Percentiles rank a stretch among this genome's conserved stretches.
These are phyloP conservation scores for Punctoribates punctum DNA, from an alignment of 2,888 invertebrate genomes.

Conservation along the genomic window DNA sequence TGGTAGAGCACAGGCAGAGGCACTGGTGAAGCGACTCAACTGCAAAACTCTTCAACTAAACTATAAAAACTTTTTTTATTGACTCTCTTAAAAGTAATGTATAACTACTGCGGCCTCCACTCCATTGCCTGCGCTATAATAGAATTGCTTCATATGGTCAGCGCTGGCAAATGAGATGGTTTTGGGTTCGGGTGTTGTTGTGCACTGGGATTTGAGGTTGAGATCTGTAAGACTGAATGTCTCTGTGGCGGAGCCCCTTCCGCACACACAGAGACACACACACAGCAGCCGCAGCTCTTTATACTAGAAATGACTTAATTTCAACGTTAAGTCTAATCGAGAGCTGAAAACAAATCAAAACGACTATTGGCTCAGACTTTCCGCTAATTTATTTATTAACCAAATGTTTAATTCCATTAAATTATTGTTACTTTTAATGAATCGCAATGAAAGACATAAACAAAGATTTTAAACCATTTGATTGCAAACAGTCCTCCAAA, in stretches of 20 bases:
- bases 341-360: too few relatives aligned
- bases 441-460: too few relatives aligned
- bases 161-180: conserved; percentile 36
- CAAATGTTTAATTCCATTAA: too few relatives aligned
- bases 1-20: background rate
- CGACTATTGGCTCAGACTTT: too few relatives aligned
- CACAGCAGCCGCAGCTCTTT: too few relatives aligned
- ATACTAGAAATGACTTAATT: too few relatives aligned
- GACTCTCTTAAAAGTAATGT: conserved; percentile 17
- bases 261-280: too few relatives aligned
- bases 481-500: too few relatives aligned
- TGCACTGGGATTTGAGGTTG: conserved; percentile 35
- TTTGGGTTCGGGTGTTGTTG: conserved; percentile 17
- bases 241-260: background rate
- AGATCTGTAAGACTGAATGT: background rate
- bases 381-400: too few relatives aligned
- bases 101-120: background rate
- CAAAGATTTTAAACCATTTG: too few relatives aligned
- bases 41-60: background rate
- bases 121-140: background rate
- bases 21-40: conserved; percentile 1
- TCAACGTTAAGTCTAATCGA: too few relatives aligned
- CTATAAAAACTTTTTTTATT: conserved; percentile 10
- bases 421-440: too few relatives aligned
- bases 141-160: conserved; percentile 17